Evolutionary conservation across 2,113 vertebrate genomes (phyloP), one percentile per base, ranked within the genome.

Genomic region (Acanthochromis polyacanthus): DNA sequence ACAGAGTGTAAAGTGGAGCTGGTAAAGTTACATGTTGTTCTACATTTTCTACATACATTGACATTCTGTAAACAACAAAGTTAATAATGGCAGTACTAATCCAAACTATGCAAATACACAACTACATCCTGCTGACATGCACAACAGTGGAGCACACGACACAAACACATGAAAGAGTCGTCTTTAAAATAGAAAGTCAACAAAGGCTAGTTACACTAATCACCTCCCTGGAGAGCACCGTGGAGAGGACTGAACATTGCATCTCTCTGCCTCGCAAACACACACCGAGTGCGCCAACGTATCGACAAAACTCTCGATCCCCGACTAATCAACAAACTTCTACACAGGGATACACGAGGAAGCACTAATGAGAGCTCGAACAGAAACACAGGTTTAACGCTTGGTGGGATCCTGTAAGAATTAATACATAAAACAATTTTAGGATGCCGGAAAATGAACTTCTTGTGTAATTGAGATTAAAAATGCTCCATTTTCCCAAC

Each of bases 381-480:
- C 60, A 78, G 75, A 88, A 83, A 43, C 40, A 69, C 17, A 64
- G 10, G 83, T 81, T 64, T 66, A 80, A 71, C 19, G 75, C 38
- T 20, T 43, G 62, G 32, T 23, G 64, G 59, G 48, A 30, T 57
- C 46, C 63, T 19, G 53, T 15, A 8, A 20, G 45, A 58, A 51
- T 66, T 72, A 36, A 71, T 15, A 71, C 30, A 53, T 20, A 25
- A 60, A 71, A 73, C 10, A 53, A 9, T 9, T 36, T 46, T 43
- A 11, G 28, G 59, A 71, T 20, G 28, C 48, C 3, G 43, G 68
- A 75, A 64, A 83, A 76, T 15, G 2, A 61, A 84, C 70, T 84
- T 89, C 6, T 83, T 68, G 69, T 63, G 53, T 84, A 84, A 91
- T 81, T 87, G 73, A 91, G 80, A 91, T 82, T 77, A 86, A 88